Percentiles rank a stretch among this genome's conserved stretches.
Evolutionary conservation across 1,140 invertebrate species (phyloP).

Genomic region (Drosophila neocordata): DNA sequence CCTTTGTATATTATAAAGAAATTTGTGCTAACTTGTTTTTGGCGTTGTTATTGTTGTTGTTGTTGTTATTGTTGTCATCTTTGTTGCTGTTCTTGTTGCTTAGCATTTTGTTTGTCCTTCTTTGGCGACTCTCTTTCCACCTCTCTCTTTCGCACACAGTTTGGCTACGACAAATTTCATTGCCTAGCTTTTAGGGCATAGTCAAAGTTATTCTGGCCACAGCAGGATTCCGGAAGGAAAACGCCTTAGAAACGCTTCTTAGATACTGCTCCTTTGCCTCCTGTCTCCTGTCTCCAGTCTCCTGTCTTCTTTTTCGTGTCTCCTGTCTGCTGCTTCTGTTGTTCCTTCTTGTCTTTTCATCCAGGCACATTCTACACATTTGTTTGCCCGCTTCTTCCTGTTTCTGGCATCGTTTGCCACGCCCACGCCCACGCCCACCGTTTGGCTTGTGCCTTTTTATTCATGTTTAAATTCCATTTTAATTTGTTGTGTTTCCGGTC

Average conservation of each 20-base stretch:
- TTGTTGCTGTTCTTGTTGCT: slow-evolving; percentile 35
- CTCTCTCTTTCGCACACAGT: slow-evolving; percentile 20
- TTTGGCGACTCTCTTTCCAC: slow-evolving; percentile 27
- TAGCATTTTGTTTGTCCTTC: slow-evolving; percentile 37
- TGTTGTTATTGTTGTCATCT: slow-evolving; percentile 17
- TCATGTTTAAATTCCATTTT: slow-evolving; percentile 71
- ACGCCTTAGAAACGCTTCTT: slow-evolving; percentile 5
- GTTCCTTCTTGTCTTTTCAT: neutral
- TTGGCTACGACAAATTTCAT: slow-evolving; percentile 30
- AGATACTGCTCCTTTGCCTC: slow-evolving; percentile 44
- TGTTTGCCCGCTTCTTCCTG: slow-evolving; percentile 11
- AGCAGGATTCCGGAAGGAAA: slow-evolving; percentile 14
- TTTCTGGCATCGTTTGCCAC: slow-evolving; percentile 15
- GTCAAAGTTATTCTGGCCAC: slow-evolving; percentile 25
- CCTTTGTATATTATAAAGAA: slow-evolving; percentile 80
- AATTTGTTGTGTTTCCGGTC: slow-evolving; percentile 64
- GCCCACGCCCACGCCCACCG: slow-evolving; percentile 8
- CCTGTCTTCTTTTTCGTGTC: no score
- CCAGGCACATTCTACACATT: neutral
- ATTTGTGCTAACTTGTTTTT: slow-evolving; percentile 55
- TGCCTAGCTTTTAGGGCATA: slow-evolving; percentile 60
- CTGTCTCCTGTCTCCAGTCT: slow-evolving; percentile 1
- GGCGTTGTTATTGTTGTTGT: slow-evolving; percentile 19
- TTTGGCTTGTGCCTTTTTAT: slow-evolving; percentile 20
- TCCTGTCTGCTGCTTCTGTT: no score